These are phyloP conservation scores for Cuniculus paca DNA, from an alignment of 2,797 vertebrate species.

Conservation along the genomic window DNA sequence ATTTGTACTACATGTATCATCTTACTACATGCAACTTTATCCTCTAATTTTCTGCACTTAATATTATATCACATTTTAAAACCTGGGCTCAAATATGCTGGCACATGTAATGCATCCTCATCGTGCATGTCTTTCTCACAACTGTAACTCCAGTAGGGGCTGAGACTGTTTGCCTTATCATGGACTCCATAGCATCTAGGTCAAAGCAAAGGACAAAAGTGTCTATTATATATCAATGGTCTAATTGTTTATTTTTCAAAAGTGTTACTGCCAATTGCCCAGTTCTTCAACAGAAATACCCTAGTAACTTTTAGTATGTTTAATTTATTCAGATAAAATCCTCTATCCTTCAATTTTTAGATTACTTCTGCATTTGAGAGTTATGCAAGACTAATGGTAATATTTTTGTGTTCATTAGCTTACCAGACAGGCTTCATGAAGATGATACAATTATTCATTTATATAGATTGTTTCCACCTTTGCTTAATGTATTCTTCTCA, in stretches of 20 bases:
- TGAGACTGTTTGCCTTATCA: background rate
- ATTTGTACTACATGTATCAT: background rate
- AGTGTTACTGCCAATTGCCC: background rate
- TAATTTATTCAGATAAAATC: background rate
- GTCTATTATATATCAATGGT: background rate
- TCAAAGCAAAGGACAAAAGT: background rate
- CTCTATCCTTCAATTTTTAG: background rate
- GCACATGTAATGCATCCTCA: background rate
- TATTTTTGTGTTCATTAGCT: constrained; percentile 17
- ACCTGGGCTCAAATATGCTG: background rate
- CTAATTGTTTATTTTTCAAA: constrained; percentile 28
- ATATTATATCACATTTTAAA: background rate
- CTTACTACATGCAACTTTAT: background rate
- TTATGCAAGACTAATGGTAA: background rate
- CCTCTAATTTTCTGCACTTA: constrained; percentile 44
- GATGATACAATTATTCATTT: constrained; percentile 5
- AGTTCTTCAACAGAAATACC: background rate
- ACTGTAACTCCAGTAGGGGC: background rate
- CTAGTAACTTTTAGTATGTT: background rate
- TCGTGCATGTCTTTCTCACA: background rate
- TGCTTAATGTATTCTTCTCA: background rate
- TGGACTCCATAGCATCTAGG: background rate
- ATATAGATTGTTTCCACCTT: background rate
- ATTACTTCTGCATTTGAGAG: background rate
- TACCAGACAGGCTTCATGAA: background rate